Conservation (phyloP, 2,888 invertebrate species). For the Scaptodrosophila latifasciaeformis region DNA sequence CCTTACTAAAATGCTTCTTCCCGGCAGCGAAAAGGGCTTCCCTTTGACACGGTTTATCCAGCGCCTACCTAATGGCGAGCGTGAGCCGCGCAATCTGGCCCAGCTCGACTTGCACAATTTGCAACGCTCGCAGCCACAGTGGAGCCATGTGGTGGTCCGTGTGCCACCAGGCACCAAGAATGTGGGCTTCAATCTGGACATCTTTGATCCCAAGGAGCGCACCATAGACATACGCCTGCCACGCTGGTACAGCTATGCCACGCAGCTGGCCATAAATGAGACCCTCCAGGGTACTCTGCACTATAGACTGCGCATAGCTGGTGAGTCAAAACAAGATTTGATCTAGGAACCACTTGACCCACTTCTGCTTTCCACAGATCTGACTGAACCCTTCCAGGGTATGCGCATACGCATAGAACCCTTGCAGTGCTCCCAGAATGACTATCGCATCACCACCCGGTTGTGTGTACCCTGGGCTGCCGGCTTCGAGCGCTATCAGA, state of each 20-base stretch:
- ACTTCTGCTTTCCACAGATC: conserved; percentile 57
- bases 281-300: conserved; percentile 78
- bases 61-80: conserved; percentile 76
- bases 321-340: no score
- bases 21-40: conserved; percentile 74
- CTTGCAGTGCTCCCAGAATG: conserved; percentile 38
- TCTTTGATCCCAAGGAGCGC: conserved; percentile 77
- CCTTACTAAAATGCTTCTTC: no score
- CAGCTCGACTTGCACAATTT: conserved; percentile 79
- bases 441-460: conserved; percentile 78
- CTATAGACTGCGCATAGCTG: conserved; percentile 79
- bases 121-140: conserved; percentile 77
- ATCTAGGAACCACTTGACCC: no score
- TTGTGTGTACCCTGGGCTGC: conserved; percentile 82
- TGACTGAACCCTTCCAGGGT: conserved; percentile 79
- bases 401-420: conserved; percentile 79
- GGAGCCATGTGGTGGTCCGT: conserved; percentile 84
- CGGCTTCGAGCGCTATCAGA: conserved; percentile 78
- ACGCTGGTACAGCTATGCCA: conserved; percentile 74
- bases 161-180: conserved; percentile 76
- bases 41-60: conserved; percentile 78
- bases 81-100: conserved; percentile 75
- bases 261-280: conserved; percentile 75
- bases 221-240: conserved; percentile 70
- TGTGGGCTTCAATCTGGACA: conserved; percentile 80